phyloP scores from a whole-genome alignment of 2,797 vertebrate species.

The Myotis myotis region DNA sequence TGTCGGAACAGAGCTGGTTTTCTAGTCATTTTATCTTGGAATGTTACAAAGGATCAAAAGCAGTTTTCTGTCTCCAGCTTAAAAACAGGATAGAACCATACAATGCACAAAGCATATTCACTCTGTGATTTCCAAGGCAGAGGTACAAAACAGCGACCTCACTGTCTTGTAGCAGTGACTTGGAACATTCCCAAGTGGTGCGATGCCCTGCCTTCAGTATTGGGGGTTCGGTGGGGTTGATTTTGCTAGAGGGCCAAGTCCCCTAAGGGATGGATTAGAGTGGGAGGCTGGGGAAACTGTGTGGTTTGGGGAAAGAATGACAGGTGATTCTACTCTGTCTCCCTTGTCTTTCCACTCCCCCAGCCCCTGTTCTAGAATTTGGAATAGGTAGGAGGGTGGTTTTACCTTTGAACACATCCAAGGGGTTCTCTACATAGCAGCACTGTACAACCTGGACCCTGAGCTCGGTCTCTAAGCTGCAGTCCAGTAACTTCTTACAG shows the following conservation, averaged over 20 bases:
- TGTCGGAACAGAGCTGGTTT: not conserved
- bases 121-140: not conserved
- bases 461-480: not conserved
- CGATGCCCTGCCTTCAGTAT: not conserved
- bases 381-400: not conserved
- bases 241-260: not conserved
- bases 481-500: not conserved
- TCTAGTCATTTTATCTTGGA: not conserved
- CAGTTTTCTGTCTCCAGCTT: not conserved
- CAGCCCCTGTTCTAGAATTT: not conserved
- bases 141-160: too few relatives aligned
- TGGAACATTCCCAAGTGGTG: fast-evolving
- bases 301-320: not conserved
- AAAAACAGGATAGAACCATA: fast-evolving
- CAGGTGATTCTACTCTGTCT: too few relatives aligned
- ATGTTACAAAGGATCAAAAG: not conserved
- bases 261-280: not conserved
- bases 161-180: not conserved
- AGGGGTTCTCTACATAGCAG: not conserved
- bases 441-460: not conserved
- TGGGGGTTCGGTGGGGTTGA: not conserved
- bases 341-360: not conserved
- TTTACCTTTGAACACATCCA: not conserved
- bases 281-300: not conserved
- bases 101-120: fast-evolving